Percentiles rank a stretch among this genome's conserved stretches.
phyloP scores from a whole-genome alignment of 2,888 invertebrate species.

The Dynastes tityus region DNA sequence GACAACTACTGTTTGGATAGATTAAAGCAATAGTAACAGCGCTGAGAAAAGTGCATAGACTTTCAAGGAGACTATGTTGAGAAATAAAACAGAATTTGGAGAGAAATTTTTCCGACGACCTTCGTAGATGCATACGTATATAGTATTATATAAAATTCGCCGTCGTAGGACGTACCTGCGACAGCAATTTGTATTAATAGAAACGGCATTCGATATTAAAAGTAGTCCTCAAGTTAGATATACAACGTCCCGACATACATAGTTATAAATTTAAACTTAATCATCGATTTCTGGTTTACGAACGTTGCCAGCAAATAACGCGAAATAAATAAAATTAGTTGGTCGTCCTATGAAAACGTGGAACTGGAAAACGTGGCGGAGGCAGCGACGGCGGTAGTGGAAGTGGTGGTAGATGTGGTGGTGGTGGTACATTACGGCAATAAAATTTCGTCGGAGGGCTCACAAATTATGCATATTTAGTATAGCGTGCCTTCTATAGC shows the following conservation, averaged over 20 bases:
- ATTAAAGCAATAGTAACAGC: too few relatives aligned
- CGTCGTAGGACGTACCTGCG: too few relatives aligned
- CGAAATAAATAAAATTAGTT: slow-evolving; percentile 56
- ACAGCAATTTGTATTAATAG: neutral
- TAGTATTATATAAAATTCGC: too few relatives aligned
- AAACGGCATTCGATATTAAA: neutral
- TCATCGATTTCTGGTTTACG: slow-evolving; percentile 44
- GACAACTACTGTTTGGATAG: too few relatives aligned
- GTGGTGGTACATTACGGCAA: slow-evolving; percentile 62
- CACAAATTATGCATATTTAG: slow-evolving; percentile 68
- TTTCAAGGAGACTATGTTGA: too few relatives aligned
- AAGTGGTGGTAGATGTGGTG: slow-evolving; percentile 40
- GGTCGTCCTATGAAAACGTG: slow-evolving; percentile 54
- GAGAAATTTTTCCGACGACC: too few relatives aligned
- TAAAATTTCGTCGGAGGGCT: slow-evolving; percentile 65
- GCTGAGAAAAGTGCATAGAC: too few relatives aligned
- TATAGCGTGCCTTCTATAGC: slow-evolving; percentile 67
- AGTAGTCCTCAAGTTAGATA: slow-evolving; percentile 1
- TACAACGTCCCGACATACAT: slow-evolving; percentile 20
- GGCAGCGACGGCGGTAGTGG: slow-evolving; percentile 28
- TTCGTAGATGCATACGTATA: too few relatives aligned
- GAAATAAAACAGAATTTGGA: too few relatives aligned
- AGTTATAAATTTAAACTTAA: slow-evolving; percentile 37
- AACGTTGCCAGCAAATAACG: slow-evolving; percentile 36
- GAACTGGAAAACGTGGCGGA: slow-evolving; percentile 59